A percentile compares a stretch with the other conserved stretches of the same genome.
phyloP scores from a whole-genome alignment of 2,888 invertebrate genomes.

The Craniophora ligustri region DNA sequence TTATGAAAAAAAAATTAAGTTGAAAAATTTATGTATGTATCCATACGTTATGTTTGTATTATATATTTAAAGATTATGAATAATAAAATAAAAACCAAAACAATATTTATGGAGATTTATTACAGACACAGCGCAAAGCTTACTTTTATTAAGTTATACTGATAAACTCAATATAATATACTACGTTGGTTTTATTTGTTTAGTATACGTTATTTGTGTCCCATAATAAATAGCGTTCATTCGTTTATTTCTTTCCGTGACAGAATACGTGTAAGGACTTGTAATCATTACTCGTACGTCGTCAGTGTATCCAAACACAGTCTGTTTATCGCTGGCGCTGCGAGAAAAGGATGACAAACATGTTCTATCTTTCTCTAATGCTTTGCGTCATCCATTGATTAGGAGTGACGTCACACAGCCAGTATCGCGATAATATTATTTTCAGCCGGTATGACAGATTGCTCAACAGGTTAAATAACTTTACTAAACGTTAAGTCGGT shows the following conservation, averaged over 20 bases:
- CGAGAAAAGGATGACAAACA: conserved; percentile 5
- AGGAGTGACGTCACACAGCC: background rate
- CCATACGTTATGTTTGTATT: too few relatives aligned
- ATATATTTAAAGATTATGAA: too few relatives aligned
- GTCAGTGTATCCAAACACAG: conserved; percentile 20
- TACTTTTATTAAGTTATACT: too few relatives aligned
- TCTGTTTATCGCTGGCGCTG: background rate
- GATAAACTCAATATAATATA: too few relatives aligned
- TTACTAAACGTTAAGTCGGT: background rate
- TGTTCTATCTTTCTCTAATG: conserved; percentile 1
- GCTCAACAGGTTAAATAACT: conserved; percentile 4
- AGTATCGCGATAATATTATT: background rate
- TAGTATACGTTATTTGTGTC: background rate
- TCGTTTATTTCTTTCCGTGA: background rate
- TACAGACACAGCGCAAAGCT: too few relatives aligned
- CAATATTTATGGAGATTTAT: too few relatives aligned
- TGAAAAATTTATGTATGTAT: too few relatives aligned
- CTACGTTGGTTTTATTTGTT: background rate
- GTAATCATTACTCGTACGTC: background rate
- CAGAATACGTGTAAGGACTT: background rate
- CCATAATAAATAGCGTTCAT: background rate
- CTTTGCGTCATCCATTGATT: conserved; percentile 14
- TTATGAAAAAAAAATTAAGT: background rate
- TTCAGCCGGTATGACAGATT: background rate
- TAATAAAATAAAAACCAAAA: too few relatives aligned